phyloP scores from a whole-genome alignment of 2,797 vertebrate species.

The Sphenodon punctatus region DNA sequence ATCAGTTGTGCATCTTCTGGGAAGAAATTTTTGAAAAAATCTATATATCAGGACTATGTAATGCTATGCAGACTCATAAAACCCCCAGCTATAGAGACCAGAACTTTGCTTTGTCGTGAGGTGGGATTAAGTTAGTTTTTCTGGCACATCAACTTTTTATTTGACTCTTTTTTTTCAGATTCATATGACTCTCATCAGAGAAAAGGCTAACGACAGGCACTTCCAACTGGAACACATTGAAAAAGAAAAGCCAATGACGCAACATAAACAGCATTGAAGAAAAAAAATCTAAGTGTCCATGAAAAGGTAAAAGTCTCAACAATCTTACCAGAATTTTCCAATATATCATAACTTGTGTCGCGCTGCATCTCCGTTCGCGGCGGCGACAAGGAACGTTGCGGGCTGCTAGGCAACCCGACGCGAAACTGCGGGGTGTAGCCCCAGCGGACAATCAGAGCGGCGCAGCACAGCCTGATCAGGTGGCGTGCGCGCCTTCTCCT shows the following conservation, averaged over 20 bases:
- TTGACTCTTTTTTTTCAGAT: slow-evolving; percentile 37
- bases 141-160: slow-evolving; percentile 54
- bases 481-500: too few relatives aligned
- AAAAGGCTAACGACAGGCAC: slow-evolving; percentile 39
- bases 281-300: slow-evolving; percentile 5
- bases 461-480: too few relatives aligned
- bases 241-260: slow-evolving; percentile 56
- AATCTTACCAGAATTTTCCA: not conserved
- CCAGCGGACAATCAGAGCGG: too few relatives aligned
- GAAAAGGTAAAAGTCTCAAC: not conserved
- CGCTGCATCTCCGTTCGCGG: too few relatives aligned
- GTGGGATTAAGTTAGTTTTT: slow-evolving; percentile 55
- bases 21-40: not conserved
- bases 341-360: too few relatives aligned
- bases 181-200: slow-evolving; percentile 42
- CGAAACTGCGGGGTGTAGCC: too few relatives aligned
- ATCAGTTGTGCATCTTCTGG: not conserved
- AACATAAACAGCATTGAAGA: slow-evolving; percentile 39
- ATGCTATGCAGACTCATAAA: slow-evolving; percentile 54
- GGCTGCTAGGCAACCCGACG: too few relatives aligned
- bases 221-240: slow-evolving; percentile 44
- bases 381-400: too few relatives aligned
- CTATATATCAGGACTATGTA: not conserved
- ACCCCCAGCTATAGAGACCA: slow-evolving; percentile 59
- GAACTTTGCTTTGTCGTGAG: slow-evolving; percentile 52